Conservation (phyloP, 2,888 invertebrate genomes). For the Apotomis capreana region DNA sequence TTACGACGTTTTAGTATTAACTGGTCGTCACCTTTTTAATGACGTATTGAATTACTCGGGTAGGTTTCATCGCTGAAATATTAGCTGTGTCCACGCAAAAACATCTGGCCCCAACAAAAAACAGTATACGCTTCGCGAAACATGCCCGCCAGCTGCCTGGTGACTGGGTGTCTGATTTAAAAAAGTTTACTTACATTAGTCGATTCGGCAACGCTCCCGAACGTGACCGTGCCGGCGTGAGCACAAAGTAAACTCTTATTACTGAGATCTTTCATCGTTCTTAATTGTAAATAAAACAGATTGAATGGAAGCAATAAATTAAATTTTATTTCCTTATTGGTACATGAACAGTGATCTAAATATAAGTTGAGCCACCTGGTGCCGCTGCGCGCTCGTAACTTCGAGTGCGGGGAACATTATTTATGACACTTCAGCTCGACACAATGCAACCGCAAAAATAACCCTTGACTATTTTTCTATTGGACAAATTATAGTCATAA, state of each 20-base stretch:
- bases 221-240: slow-evolving; percentile 21
- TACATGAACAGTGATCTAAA: slow-evolving; percentile 72
- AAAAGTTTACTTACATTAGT: slow-evolving; percentile 28
- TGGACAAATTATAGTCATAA: slow-evolving; percentile 58
- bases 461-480: slow-evolving; percentile 75
- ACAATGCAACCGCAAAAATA: slow-evolving; percentile 79
- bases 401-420: slow-evolving; percentile 71
- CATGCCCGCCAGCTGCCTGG: slow-evolving; percentile 69
- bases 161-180: slow-evolving; percentile 28
- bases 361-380: slow-evolving; percentile 79
- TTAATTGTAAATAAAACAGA: slow-evolving; percentile 67
- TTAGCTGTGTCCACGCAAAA: slow-evolving; percentile 63
- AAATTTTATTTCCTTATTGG: slow-evolving; percentile 72
- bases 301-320: slow-evolving; percentile 76
- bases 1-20: slow-evolving; percentile 42
- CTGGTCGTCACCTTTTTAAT: slow-evolving; percentile 52
- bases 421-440: slow-evolving; percentile 67
- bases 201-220: slow-evolving; percentile 3
- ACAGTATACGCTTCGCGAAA: slow-evolving; percentile 71
- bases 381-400: slow-evolving; percentile 59
- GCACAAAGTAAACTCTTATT: slow-evolving; percentile 17
- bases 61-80: slow-evolving; percentile 74
- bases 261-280: slow-evolving; percentile 46
- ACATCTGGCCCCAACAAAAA: slow-evolving; percentile 71
- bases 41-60: slow-evolving; percentile 61